Evolutionary conservation across 2,113 vertebrate species (phyloP).

Genomic region (Zosterops hypoxanthus): DNA sequence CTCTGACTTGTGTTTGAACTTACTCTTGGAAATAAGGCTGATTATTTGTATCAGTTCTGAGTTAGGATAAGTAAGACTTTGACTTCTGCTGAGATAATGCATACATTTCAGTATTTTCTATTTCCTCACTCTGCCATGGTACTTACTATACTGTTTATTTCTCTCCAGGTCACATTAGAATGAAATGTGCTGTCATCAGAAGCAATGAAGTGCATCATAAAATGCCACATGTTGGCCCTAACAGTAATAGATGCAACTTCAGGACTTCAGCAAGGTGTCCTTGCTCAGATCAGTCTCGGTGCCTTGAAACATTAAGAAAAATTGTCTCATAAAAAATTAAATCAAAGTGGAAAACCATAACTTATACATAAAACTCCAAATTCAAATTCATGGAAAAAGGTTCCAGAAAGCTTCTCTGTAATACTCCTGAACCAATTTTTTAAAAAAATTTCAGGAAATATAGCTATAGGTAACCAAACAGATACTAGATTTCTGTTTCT

Average conservation of each 20-base stretch:
- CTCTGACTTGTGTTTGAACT: neutral
- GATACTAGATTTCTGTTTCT: neutral
- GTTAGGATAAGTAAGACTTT: neutral
- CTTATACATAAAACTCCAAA: neutral
- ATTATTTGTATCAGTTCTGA: neutral
- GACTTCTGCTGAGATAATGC: neutral
- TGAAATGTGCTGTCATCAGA: constrained; percentile 20
- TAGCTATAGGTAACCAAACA: neutral
- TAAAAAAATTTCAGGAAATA: neutral
- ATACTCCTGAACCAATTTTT: neutral
- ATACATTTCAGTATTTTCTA: neutral
- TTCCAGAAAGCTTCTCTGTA: neutral
- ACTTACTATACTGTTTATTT: neutral
- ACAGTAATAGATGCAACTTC: neutral
- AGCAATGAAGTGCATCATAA: constrained; percentile 11
- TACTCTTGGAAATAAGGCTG: neutral
- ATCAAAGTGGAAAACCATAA: neutral
- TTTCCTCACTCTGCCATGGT: neutral
- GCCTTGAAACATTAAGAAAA: neutral
- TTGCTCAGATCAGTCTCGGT: neutral
- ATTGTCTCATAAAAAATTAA: neutral
- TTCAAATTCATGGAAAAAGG: neutral
- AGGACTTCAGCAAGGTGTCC: neutral
- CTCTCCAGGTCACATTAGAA: neutral
- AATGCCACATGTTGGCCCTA: constrained; percentile 5